These are phyloP conservation scores for Gasteruption jaculator DNA, from an alignment of 2,888 invertebrate species.

Conservation along the genomic window DNA sequence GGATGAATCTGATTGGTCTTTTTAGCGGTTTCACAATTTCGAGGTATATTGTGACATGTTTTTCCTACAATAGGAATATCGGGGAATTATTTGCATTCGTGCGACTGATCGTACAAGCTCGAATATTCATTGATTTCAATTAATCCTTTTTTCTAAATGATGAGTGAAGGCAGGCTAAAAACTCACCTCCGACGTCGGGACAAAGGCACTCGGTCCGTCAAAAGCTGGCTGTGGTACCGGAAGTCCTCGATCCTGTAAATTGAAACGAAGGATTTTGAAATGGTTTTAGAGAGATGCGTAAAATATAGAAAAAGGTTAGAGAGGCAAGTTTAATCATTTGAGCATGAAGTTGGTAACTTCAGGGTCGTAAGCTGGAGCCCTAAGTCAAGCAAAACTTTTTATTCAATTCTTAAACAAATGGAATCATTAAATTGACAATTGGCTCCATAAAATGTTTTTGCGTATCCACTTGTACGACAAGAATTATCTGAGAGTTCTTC, in stretches of 20 bases:
- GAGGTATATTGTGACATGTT: too few relatives aligned
- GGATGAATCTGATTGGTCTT: too few relatives aligned
- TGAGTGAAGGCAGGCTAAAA: too few relatives aligned
- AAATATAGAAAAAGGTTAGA: conserved; percentile 14
- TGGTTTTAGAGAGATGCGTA: neutral
- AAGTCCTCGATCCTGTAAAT: conserved; percentile 57
- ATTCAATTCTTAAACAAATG: conserved; percentile 12
- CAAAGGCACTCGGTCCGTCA: conserved; percentile 57
- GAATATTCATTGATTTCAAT: too few relatives aligned
- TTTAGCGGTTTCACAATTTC: too few relatives aligned
- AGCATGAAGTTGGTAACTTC: conserved; percentile 47
- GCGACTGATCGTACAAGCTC: too few relatives aligned
- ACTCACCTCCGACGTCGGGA: conserved; percentile 57
- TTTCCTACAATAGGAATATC: too few relatives aligned
- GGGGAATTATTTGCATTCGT: too few relatives aligned
- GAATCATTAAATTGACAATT: conserved; percentile 4
- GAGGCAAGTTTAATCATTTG: conserved; percentile 44
- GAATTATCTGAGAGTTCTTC: too few relatives aligned
- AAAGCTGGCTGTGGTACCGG: conserved; percentile 56
- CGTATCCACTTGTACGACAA: conserved; percentile 9
- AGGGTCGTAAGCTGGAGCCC: conserved; percentile 48
- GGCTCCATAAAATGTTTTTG: conserved; percentile 3
- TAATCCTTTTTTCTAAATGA: too few relatives aligned
- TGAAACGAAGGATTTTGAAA: too few relatives aligned
- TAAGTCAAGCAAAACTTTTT: conserved; percentile 38